Base-by-base conservation (phyloP, 2,797 vertebrate species). In the Sus cebifrons region DNA sequence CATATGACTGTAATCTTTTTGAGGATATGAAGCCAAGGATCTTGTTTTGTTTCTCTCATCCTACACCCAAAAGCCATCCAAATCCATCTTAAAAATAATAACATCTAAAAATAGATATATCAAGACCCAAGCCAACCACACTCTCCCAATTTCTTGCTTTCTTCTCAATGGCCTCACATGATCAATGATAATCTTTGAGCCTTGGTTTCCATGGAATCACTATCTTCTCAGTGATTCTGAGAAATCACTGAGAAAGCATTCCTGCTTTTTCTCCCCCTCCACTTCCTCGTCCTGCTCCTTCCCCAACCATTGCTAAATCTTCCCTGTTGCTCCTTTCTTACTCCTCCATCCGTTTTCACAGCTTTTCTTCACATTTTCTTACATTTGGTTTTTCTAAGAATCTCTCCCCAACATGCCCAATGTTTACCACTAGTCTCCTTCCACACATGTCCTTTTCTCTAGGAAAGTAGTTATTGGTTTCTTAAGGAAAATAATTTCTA, bases 401-500 rank as follows among this genome's bases (percentile, higher is more conserved):
- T 74, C 60, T 68, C 14, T 86, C 75, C 16, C 15, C 32, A 89
- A n/a, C 3, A 40, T 68, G 44, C 56, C 32, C 15, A 58, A 29
- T 25, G 12, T 74, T 68, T 65, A 56, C 60, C 54, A n/a, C 49
- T 77, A 29, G 87, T 74, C 40, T 94, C 75, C 40, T 89, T 94
- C n/a, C 20, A 74, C 36, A 13, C 1, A 1, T 25, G 17, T 58
- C 73, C 79, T 90, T 81, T 73, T 94, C 29, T 18, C 58, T 52
- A 75, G 29, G 71, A 92, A 92, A 36, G n/a, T 49, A 58, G 20
- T 3, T 49, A 2, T 62, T 89, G 52, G 27, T 2, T n/a, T 23
- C 16, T 73, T 25, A 60, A 54, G n/a, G 44, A 67, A 91, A 86
- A 49, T 77, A 77, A 77, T 56, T 77, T 82, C 78, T 94, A 18